These are phyloP conservation scores for Mimumesa dahlbomi DNA, from an alignment of 2,888 invertebrate species.

Conservation along the genomic window DNA sequence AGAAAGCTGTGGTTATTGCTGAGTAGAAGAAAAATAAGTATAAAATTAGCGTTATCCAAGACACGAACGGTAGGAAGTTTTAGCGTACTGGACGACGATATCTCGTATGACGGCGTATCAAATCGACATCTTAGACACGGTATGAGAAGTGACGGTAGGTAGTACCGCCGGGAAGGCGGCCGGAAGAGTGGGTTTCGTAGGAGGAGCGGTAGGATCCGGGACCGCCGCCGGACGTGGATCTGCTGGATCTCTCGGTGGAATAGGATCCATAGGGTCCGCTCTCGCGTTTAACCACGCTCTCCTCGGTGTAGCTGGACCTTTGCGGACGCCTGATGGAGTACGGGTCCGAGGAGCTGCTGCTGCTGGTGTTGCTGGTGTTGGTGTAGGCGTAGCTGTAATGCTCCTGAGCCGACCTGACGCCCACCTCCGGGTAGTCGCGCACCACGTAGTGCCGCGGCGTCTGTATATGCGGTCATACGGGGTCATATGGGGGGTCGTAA, in stretches of 20 bases:
- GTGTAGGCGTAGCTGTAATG: conserved; percentile 93
- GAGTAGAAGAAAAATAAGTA: too few relatives aligned
- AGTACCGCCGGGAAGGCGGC: conserved; percentile 91
- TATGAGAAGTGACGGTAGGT: conserved; percentile 93
- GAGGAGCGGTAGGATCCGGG: conserved; percentile 90
- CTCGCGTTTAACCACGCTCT: conserved; percentile 85
- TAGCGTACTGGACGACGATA: too few relatives aligned
- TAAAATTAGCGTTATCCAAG: too few relatives aligned
- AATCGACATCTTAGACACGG: conserved; percentile 85
- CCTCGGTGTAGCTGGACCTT: conserved; percentile 86
- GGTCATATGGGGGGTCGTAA: too few relatives aligned
- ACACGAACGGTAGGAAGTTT: conserved; percentile 20
- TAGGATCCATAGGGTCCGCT: conserved; percentile 88
- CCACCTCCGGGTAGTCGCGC: conserved; percentile 86
- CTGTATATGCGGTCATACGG: conserved; percentile 81
- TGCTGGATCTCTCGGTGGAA: conserved; percentile 86
- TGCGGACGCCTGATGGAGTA: conserved; percentile 82
- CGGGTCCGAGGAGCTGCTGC: conserved; percentile 81
- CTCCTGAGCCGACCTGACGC: conserved; percentile 84
- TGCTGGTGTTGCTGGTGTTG: conserved; percentile 83
- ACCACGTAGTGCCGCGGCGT: conserved; percentile 94
- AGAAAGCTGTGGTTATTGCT: too few relatives aligned
- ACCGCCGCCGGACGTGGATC: conserved; percentile 86
- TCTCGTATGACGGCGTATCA: conserved; percentile 25
- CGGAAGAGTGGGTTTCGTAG: conserved; percentile 89